These are phyloP conservation scores for Camponotus fellah DNA, from an alignment of 2,888 invertebrate genomes.

Conservation along the genomic window DNA sequence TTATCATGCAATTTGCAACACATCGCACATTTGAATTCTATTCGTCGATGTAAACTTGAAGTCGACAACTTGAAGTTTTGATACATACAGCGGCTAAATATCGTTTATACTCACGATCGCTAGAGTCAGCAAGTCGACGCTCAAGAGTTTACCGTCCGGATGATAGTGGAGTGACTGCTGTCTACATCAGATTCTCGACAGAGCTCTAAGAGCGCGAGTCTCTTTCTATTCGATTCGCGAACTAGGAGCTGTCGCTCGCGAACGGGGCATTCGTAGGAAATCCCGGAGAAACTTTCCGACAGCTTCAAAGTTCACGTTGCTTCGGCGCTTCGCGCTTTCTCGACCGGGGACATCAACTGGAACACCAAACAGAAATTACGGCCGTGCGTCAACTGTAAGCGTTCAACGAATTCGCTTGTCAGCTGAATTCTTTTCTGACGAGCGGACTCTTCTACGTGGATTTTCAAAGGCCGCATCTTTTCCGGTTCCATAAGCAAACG, in stretches of 20 bases:
- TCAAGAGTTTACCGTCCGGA: constrained; percentile 44
- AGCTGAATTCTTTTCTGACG: constrained; percentile 59
- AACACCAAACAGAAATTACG: constrained; percentile 72
- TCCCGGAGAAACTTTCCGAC: constrained; percentile 69
- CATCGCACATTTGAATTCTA: not conserved
- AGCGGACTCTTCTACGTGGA: constrained; percentile 46
- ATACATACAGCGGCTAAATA: constrained; percentile 37
- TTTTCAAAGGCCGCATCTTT: constrained; percentile 59
- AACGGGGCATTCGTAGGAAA: constrained; percentile 66
- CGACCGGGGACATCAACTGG: constrained; percentile 66
- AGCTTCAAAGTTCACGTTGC: constrained; percentile 68
- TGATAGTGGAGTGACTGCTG: constrained; percentile 45
- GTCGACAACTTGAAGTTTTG: constrained; percentile 31
- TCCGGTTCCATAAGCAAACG: constrained; percentile 19
- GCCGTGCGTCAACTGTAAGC: constrained; percentile 45
- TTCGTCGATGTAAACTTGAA: constrained; percentile 1
- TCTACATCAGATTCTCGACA: constrained; percentile 45
- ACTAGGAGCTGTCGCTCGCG: constrained; percentile 54
- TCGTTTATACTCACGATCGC: constrained; percentile 32
- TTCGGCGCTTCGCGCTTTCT: constrained; percentile 55
- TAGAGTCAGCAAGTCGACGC: constrained; percentile 45
- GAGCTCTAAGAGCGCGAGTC: constrained; percentile 38
- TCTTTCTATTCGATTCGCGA: constrained; percentile 62
- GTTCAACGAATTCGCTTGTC: constrained; percentile 65
- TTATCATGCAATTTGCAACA: constrained; percentile 18